A percentile compares a stretch with the other conserved stretches of the same genome.
These are phyloP conservation scores for Hyles vespertilio DNA, from an alignment of 1,140 invertebrate genomes.

Conservation along the genomic window DNA sequence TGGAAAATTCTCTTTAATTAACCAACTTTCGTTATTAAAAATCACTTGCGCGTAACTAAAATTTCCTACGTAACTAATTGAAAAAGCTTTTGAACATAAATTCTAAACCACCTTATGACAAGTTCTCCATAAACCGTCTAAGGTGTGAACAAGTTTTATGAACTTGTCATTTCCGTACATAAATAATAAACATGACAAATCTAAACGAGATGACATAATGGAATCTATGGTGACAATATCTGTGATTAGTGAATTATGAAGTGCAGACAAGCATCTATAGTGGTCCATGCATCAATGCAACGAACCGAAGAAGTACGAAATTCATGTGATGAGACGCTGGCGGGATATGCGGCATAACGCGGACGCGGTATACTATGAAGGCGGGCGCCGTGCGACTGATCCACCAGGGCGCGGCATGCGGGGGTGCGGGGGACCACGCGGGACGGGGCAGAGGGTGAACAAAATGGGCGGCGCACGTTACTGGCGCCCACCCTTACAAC, in stretches of 20 bases:
- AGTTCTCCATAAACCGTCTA: too few species aligned
- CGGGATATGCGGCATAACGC: slow-evolving; percentile 59
- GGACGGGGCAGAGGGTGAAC: slow-evolving; percentile 17
- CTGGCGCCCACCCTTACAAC: slow-evolving; percentile 48
- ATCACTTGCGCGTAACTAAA: too few species aligned
- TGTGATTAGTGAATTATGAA: slow-evolving; percentile 48
- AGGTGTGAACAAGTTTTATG: too few species aligned
- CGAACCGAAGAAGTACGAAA: slow-evolving; percentile 59
- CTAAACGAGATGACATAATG: slow-evolving; percentile 15
- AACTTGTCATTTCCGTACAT: too few species aligned
- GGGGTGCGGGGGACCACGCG: slow-evolving; percentile 16
- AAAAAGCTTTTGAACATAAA: too few species aligned
- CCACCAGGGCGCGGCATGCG: slow-evolving; percentile 16
- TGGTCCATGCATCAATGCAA: slow-evolving; percentile 70
- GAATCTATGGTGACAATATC: slow-evolving; percentile 19
- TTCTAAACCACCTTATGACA: too few species aligned
- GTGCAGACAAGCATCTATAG: slow-evolving; percentile 68
- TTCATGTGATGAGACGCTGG: slow-evolving; percentile 59
- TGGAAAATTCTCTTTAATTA: too few species aligned
- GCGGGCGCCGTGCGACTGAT: slow-evolving; percentile 63
- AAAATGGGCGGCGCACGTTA: slow-evolving; percentile 42
- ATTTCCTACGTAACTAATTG: too few species aligned
- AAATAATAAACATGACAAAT: slow-evolving; percentile 1
- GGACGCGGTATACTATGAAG: slow-evolving; percentile 49
- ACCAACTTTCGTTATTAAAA: too few species aligned